Evolutionary conservation across 2,888 invertebrate genomes (phyloP).

Genomic region (Phortica magna): DNA sequence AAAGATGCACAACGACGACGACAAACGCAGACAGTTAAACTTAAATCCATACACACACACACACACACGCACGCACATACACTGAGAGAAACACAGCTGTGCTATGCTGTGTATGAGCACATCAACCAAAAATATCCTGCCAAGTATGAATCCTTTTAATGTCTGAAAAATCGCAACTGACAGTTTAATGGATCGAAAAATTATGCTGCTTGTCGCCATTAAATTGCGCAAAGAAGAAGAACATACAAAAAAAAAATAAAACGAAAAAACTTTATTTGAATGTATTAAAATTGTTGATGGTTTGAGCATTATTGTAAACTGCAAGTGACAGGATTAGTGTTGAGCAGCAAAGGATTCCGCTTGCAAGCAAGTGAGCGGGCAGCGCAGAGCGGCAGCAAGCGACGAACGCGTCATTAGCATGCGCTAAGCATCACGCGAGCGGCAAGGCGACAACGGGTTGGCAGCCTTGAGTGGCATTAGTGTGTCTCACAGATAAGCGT

Average conservation of each 20-base stretch:
- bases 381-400: not conserved
- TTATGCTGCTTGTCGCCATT: constrained; percentile 59
- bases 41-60: constrained; percentile 8
- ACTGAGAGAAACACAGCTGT: not conserved
- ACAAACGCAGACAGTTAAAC: not conserved
- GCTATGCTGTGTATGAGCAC: not conserved
- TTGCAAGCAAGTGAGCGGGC: no score
- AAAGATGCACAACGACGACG: not conserved
- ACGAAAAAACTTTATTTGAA: constrained; percentile 7
- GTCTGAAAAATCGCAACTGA: constrained; percentile 63
- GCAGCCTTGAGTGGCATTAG: constrained; percentile 11
- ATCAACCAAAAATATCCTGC: constrained; percentile 24
- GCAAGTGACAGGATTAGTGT: constrained; percentile 44
- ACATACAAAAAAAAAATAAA: not conserved
- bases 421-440: not conserved
- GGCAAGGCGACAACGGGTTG: not conserved
- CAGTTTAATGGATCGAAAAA: constrained; percentile 70
- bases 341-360: not conserved
- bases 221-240: constrained; percentile 28
- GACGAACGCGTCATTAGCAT: constrained; percentile 15
- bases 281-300: constrained; percentile 31
- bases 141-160: constrained; percentile 39
- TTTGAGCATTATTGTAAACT: constrained; percentile 29
- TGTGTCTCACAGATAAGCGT: not conserved
- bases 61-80: not conserved